A percentile compares a stretch with the other conserved stretches of the same genome.
Evolutionary conservation across 2,113 vertebrate genomes (phyloP).

Genomic region (Charina bottae): DNA sequence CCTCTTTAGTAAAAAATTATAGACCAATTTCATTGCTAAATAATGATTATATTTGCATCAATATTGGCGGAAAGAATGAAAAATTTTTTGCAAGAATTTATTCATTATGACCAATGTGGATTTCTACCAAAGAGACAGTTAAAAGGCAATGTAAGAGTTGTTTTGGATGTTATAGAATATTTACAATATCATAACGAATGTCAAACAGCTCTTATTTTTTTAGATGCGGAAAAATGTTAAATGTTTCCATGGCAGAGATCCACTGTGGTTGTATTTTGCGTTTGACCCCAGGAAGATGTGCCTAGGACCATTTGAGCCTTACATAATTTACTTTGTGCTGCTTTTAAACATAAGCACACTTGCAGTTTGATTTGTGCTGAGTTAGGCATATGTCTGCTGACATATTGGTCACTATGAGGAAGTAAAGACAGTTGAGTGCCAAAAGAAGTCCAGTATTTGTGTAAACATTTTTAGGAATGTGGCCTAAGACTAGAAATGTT

Average conservation of each 20-base stretch:
- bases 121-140: too few relatives aligned
- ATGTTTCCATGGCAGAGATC: not conserved
- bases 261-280: not conserved
- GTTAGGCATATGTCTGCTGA: not conserved
- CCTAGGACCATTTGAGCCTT: not conserved
- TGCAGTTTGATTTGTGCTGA: not conserved
- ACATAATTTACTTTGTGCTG: not conserved
- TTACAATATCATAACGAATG: too few relatives aligned
- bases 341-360: not conserved
- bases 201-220: too few relatives aligned
- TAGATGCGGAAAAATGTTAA: too few relatives aligned
- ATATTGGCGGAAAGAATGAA: too few relatives aligned
- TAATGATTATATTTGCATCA: too few relatives aligned
- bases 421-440: not conserved
- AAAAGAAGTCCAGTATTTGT: not conserved
- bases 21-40: too few relatives aligned
- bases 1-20: too few relatives aligned
- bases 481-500: not conserved
- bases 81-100: too few relatives aligned
- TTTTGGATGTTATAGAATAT: too few relatives aligned
- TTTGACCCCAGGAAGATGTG: not conserved
- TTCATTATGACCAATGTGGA: too few relatives aligned
- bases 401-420: not conserved
- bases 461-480: not conserved
- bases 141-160: too few relatives aligned